Evolutionary conservation across 2,888 invertebrate genomes (phyloP).

Genomic region (Hypena proboscidalis): DNA sequence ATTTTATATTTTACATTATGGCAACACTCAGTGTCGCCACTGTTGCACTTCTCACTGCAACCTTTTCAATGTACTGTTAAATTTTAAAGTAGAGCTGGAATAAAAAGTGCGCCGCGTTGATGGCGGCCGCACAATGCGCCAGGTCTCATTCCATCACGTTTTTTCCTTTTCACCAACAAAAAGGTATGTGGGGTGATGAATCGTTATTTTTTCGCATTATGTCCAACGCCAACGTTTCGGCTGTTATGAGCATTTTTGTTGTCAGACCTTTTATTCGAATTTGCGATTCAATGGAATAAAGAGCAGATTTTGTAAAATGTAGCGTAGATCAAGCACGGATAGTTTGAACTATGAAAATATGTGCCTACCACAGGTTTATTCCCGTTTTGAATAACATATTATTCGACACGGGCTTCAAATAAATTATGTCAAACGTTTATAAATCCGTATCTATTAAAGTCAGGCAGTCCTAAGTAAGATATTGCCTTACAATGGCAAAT

Average conservation of each 20-base stretch:
- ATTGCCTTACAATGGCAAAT: too few relatives aligned
- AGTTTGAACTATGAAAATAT: too few relatives aligned
- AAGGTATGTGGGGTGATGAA: slow-evolving; percentile 38
- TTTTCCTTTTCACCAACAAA: slow-evolving; percentile 34
- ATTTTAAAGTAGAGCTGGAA: slow-evolving; percentile 44
- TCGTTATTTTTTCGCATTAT: slow-evolving; percentile 45
- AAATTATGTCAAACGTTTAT: too few relatives aligned
- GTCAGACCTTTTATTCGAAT: too few relatives aligned
- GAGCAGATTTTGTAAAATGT: too few relatives aligned
- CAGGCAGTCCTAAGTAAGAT: too few relatives aligned
- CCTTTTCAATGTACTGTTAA: slow-evolving; percentile 43
- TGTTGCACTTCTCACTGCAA: slow-evolving; percentile 38
- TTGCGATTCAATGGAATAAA: too few relatives aligned
- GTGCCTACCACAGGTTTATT: too few relatives aligned
- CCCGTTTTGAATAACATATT: too few relatives aligned
- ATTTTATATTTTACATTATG: slow-evolving; percentile 32
- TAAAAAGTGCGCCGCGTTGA: slow-evolving; percentile 34
- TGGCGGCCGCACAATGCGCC: slow-evolving; percentile 31
- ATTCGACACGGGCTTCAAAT: too few relatives aligned
- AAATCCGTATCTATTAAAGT: too few relatives aligned
- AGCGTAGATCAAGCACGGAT: too few relatives aligned
- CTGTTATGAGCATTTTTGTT: slow-evolving; percentile 11
- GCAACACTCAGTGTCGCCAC: slow-evolving; percentile 33
- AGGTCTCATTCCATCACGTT: slow-evolving; percentile 26
- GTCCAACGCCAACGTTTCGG: slow-evolving; percentile 31